Base-by-base conservation (phyloP, 1,140 invertebrate genomes). In the Agrilus planipennis region DNA sequence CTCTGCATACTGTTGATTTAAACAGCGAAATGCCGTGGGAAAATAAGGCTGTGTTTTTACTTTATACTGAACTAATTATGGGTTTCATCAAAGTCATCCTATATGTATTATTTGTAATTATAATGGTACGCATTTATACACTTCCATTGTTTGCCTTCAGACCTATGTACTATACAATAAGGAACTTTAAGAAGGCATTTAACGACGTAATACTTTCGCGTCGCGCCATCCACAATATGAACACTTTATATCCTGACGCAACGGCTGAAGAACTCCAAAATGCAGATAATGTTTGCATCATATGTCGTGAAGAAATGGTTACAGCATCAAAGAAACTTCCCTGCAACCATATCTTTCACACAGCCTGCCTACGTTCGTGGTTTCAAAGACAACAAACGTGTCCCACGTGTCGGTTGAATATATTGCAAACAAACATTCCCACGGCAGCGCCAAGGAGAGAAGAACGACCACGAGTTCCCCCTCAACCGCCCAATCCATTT, bases 321-420 rank as follows among this genome's bases (percentile, higher is more conserved):
- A 62, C 71, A 67, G 85, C 84, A 27, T 87, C 89, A 2, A 99
- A 99, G 68, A 99, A 97, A 61, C 69, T 99, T 40, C 95, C 96
- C 0, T 99, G 96, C 68, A 94, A 95, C 66, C 96, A 99, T 62
- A 98, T 99, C 54, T 99, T 99, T 70, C 96, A 99, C 64, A 89
- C 92, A 16, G 84, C 86, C 20, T 99, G 96, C 65, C 70, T 99
- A n/a, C 77, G 95, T 6, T 92, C 92, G 3, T 99, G 95, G 95
- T 99, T 99, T 67, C 96, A 99, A 69, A 75, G 95, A 9, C 96
- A 99, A 64, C 96, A 99, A 69, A 99, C 95, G 1, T 99, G 96
- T 66, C 96, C 96, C 4, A 99, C 95, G 1, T 99, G 96, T 66
- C 76, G 96, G 14, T 75, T 97, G 31, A 96, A 99, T 67, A 92